phyloP scores from a whole-genome alignment of 2,888 invertebrate genomes.

The Teinopalpus imperialis region DNA sequence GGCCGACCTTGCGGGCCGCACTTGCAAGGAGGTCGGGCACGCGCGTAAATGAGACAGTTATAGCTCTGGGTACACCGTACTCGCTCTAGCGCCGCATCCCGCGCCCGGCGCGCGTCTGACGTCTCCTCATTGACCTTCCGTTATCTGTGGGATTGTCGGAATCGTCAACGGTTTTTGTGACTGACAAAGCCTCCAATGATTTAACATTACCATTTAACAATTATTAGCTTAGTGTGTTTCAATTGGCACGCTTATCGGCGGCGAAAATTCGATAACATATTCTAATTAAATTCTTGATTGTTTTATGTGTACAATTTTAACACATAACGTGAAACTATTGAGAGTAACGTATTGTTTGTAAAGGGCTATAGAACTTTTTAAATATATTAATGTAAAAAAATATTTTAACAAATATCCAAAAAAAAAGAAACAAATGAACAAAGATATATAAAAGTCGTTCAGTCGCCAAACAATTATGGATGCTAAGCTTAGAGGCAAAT shows the following conservation, averaged over 20 bases:
- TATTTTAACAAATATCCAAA: constrained; percentile 1
- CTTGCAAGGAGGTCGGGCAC: constrained; percentile 68
- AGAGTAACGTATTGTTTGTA: too few species aligned
- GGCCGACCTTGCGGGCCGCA: constrained; percentile 79
- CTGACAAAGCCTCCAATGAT: constrained; percentile 24
- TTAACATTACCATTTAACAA: constrained; percentile 20
- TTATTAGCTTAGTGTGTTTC: constrained; percentile 25
- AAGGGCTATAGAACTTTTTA: too few species aligned
- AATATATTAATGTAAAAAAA: not conserved
- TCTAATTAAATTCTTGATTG: constrained; percentile 5
- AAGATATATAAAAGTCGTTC: constrained; percentile 65
- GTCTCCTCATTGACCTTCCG: constrained; percentile 78
- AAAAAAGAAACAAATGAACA: constrained; percentile 48
- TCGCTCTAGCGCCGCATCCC: constrained; percentile 41
- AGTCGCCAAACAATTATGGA: constrained; percentile 76
- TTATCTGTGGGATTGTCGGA: constrained; percentile 69
- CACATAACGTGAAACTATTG: too few species aligned
- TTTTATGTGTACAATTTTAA: too few species aligned
- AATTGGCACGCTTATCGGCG: constrained; percentile 2
- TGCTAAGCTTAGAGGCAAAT: constrained; percentile 78
- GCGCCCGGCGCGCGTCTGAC: constrained; percentile 62
- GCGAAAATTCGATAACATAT: not conserved
- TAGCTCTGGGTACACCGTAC: constrained; percentile 37
- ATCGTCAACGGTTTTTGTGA: constrained; percentile 36
- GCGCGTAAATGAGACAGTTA: constrained; percentile 55